Percentiles rank a stretch among this genome's conserved stretches.
Conservation (phyloP, 2,113 vertebrate species). For the Zosterops pallidus region DNA sequence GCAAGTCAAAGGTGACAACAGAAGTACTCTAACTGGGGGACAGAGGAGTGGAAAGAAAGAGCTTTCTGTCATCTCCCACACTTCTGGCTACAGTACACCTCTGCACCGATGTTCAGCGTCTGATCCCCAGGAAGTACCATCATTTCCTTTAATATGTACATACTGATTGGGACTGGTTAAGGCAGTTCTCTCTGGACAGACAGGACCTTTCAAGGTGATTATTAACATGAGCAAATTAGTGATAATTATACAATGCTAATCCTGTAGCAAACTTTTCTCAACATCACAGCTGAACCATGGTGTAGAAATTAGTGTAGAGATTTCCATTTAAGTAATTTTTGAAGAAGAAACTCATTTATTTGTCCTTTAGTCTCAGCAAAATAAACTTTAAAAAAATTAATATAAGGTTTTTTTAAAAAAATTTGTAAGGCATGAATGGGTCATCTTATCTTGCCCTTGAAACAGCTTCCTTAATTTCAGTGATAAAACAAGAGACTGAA, state of each 20-base stretch:
- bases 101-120: neutral
- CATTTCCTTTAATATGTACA: neutral
- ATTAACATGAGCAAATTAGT: neutral
- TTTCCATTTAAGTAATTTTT: neutral
- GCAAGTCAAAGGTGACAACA: accelerated
- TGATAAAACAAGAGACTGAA: neutral
- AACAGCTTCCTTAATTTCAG: neutral
- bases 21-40: neutral
- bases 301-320: neutral
- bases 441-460: neutral
- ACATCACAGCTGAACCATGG: neutral
- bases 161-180: neutral
- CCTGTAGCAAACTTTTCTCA: neutral
- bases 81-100: neutral
- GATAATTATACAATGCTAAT: neutral
- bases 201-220: neutral
- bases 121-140: neutral
- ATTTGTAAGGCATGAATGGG: neutral
- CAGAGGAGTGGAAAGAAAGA: neutral
- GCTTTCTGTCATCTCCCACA: neutral
- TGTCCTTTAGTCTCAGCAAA: neutral
- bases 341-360: neutral
- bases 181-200: neutral
- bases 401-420: neutral
- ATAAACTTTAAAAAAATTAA: neutral